A percentile compares a stretch with the other conserved stretches of the same genome.
These are phyloP conservation scores for Borostomias antarcticus DNA, from an alignment of 2,797 vertebrate genomes.

Conservation along the genomic window DNA sequence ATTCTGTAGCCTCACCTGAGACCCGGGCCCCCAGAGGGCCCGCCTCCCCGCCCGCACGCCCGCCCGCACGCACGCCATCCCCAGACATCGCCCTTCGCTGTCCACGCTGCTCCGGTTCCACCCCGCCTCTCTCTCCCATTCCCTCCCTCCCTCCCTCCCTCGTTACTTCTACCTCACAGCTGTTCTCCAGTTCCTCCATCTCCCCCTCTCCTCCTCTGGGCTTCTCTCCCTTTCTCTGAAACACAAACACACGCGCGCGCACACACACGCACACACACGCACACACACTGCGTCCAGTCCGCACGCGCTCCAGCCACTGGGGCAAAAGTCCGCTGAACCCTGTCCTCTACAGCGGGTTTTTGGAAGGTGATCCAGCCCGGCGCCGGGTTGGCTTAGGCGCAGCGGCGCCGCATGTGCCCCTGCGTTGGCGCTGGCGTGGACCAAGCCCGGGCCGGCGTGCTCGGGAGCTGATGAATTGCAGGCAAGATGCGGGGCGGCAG, in stretches of 20 bases:
- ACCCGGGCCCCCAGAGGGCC: constrained; percentile 20
- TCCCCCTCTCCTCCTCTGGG: background rate
- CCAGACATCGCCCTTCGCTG: constrained; percentile 1
- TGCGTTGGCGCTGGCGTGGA: constrained; percentile 62
- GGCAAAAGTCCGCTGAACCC: constrained; percentile 62
- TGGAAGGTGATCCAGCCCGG: constrained; percentile 77
- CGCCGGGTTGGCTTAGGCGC: constrained; percentile 60
- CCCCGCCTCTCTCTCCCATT: background rate
- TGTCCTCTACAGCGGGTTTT: constrained; percentile 72
- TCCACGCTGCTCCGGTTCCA: background rate
- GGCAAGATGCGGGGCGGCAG: constrained; percentile 85
- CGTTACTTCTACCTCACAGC: background rate
- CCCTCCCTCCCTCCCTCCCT: constrained; percentile 1
- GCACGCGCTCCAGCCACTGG: constrained; percentile 38
- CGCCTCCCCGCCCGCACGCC: background rate
- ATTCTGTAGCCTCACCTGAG: constrained; percentile 67
- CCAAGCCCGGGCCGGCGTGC: constrained; percentile 60
- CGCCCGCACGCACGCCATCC: too few species aligned
- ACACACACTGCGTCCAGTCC: constrained; percentile 16
- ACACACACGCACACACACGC: constrained; percentile 50
- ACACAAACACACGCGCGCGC: constrained; percentile 29
- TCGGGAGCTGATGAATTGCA: constrained; percentile 82
- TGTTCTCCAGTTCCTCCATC: background rate
- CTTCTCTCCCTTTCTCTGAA: constrained; percentile 21
- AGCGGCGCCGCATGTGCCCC: constrained; percentile 53